phyloP scores from a whole-genome alignment of 2,113 vertebrate genomes.

The Scomber japonicus region DNA sequence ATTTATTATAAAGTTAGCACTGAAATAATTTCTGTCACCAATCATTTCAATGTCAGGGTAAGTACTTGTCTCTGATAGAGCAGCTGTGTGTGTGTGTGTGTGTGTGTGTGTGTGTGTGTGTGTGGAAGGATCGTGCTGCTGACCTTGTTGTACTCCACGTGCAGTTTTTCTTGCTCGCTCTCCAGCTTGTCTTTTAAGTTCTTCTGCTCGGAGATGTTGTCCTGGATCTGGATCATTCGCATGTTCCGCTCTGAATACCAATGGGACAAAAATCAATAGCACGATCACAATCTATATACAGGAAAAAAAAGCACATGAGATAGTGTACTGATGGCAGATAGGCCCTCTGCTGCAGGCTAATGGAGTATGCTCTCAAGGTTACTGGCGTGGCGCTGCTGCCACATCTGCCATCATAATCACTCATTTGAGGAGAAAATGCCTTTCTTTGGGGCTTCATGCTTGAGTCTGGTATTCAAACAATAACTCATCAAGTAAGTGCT shows the following conservation, averaged over 20 bases:
- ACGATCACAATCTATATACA: conserved; percentile 73
- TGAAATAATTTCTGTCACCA: neutral
- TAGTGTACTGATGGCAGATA: conserved; percentile 66
- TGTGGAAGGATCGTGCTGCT: neutral
- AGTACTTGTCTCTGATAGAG: too few species aligned
- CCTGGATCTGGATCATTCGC: conserved; percentile 99
- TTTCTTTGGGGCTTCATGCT: neutral
- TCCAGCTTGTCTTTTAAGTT: conserved; percentile 98
- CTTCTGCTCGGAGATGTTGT: conserved; percentile 99
- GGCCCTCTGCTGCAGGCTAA: conserved; percentile 57
- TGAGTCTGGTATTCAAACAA: neutral
- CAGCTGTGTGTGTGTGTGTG: too few species aligned
- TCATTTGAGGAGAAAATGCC: conserved; percentile 49
- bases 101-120: too few species aligned
- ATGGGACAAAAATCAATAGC: conserved; percentile 76
- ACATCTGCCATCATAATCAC: conserved; percentile 57
- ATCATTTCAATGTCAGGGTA: neutral
- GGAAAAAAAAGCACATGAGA: conserved; percentile 33
- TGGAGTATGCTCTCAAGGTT: conserved; percentile 75
- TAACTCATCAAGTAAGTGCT: neutral
- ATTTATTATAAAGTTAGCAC: too few species aligned
- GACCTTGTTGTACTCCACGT: conserved; percentile 98
- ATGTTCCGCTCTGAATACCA: conserved; percentile 94
- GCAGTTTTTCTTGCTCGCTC: conserved; percentile 97
- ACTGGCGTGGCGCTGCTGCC: conserved; percentile 11